Percentiles rank a stretch among this genome's conserved stretches.
phyloP scores from a whole-genome alignment of 2,797 vertebrate genomes.

The Aldrovandia affinis region DNA sequence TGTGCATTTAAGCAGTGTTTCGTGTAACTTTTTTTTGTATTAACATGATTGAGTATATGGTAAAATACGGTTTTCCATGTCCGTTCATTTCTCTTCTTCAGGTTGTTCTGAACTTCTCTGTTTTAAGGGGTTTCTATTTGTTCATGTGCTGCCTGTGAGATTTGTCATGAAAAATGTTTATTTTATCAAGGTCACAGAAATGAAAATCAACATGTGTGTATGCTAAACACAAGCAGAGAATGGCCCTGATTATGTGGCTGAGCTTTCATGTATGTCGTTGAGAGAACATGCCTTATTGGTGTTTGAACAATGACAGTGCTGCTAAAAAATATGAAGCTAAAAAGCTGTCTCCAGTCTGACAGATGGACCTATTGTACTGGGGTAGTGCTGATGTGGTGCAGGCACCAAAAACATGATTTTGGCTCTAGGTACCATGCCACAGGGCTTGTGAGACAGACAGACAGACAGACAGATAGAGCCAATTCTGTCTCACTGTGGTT shows the following conservation, averaged over 20 bases:
- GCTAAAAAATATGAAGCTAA: not conserved
- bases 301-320: not conserved
- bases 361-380: not conserved
- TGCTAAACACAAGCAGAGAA: not conserved
- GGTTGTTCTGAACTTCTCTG: conserved; percentile 4
- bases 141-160: not conserved
- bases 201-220: not conserved
- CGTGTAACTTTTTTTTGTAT: not conserved
- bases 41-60: not conserved
- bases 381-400: not conserved
- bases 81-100: conserved; percentile 21
- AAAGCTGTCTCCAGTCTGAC: too few species aligned
- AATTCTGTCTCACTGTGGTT: conserved; percentile 51
- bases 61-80: not conserved
- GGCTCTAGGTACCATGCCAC: too few species aligned
- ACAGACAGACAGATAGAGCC: conserved; percentile 18
- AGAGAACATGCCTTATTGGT: not conserved
- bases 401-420: too few species aligned
- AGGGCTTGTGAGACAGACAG: too few species aligned
- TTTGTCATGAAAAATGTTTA: not conserved
- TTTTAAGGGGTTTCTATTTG: not conserved
- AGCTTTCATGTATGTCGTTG: too few species aligned
- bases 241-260: too few species aligned
- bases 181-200: not conserved
- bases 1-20: conserved; percentile 51